A percentile compares a stretch with the other conserved stretches of the same genome.
Conservation (phyloP, 2,113 vertebrate species). For the Megaceryle torquata region DNA sequence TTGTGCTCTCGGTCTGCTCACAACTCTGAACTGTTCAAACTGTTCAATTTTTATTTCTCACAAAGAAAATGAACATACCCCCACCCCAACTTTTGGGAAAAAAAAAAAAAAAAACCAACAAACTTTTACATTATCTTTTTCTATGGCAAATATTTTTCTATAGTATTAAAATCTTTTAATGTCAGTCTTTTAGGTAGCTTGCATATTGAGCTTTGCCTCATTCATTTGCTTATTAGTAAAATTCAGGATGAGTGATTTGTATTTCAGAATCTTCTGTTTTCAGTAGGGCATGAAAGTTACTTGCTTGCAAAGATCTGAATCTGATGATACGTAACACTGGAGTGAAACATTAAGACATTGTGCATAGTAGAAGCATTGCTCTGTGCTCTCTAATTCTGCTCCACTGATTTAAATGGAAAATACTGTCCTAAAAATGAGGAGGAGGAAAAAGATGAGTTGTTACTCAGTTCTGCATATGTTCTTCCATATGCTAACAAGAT, state of each 20-base stretch:
- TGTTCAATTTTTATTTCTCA: neutral
- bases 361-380: neutral
- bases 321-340: fast-evolving
- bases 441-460: neutral
- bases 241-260: neutral
- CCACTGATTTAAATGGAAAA: neutral
- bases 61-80: neutral
- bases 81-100: neutral
- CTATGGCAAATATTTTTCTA: neutral
- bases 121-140: neutral
- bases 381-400: neutral
- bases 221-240: neutral
- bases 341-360: neutral
- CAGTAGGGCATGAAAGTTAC: neutral
- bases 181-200: neutral
- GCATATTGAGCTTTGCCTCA: neutral
- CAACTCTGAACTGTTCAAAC: neutral
- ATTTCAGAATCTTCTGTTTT: neutral
- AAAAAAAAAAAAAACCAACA: neutral
- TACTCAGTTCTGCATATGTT: neutral
- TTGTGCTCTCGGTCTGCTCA: neutral
- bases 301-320: neutral
- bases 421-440: neutral
- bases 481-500: neutral
- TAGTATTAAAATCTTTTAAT: neutral